phyloP scores from a whole-genome alignment of 2,888 invertebrate genomes.

The Aporophyla nigra region DNA sequence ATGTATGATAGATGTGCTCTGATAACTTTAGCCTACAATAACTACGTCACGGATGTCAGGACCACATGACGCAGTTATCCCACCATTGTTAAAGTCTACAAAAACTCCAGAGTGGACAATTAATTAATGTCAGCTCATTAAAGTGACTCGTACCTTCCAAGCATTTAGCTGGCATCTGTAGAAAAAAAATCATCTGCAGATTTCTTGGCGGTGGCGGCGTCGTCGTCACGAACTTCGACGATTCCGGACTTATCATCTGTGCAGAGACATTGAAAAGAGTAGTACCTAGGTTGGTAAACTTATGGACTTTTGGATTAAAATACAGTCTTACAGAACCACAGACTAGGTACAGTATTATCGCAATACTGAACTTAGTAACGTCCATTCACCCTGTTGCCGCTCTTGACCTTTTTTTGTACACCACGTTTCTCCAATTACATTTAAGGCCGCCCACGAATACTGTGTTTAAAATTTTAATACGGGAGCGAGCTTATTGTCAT shows the following conservation, averaged over 20 bases:
- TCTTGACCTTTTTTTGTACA: conserved; percentile 14
- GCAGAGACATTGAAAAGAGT: neutral
- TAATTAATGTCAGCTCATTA: neutral
- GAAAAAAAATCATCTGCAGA: neutral
- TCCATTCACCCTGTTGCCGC: neutral
- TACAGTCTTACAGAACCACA: neutral
- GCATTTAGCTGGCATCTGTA: neutral
- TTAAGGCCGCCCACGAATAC: neutral
- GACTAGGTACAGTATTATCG: neutral
- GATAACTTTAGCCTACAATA: conserved; percentile 32
- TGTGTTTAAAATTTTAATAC: conserved; percentile 43
- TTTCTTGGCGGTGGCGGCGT: neutral
- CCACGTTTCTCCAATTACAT: conserved; percentile 22
- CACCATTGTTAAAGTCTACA: neutral
- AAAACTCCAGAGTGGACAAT: neutral
- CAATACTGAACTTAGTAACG: neutral
- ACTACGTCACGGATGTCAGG: conserved; percentile 8
- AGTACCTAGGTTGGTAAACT: neutral
- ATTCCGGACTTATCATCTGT: no score
- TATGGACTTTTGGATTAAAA: neutral
- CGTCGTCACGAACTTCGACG: neutral
- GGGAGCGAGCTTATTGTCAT: conserved; percentile 43
- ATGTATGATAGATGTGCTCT: conserved; percentile 47
- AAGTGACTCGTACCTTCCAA: neutral
- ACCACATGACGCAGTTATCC: conserved; percentile 11